Evolutionary conservation across 2,888 invertebrate species (phyloP), one percentile per base, ranked within the genome.

Genomic region (Drosophila histrio): DNA sequence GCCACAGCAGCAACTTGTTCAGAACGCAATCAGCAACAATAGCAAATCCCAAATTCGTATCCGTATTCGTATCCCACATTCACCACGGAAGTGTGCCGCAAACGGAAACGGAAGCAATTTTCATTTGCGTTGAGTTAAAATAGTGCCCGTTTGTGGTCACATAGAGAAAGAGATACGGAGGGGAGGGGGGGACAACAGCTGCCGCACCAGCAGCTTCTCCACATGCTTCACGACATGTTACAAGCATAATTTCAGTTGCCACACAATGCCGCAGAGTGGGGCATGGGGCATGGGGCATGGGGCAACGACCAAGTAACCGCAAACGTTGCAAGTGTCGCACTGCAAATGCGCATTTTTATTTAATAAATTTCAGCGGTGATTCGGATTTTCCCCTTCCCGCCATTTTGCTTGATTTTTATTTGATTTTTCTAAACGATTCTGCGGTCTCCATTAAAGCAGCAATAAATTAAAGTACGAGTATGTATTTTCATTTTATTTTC

Each of bases 101-200:
- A 69, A 67, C 82, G 79, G 79, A 89, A 88, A 59, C 87, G 87
- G 87, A 89, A 88, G 82, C 80, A 87, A 88, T 87, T 87, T 88
- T 84, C 89, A 81, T 88, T 77, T 87, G 79, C 76, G 85, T 77
- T 72, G 70, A 84, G 74, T 73, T 83, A 64, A 68, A 79, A 79
- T 77, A 75, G 74, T 64, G 71, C 75, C 78, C 64, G 60, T 61
- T 72, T 72, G 75, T 57, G 80, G 81, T 72, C 70, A 53, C 68
- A 58, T 47, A 32, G 22, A 13, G 21, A 21, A 5, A 28, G 22
- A 30, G 26, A 36, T 34, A 24, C 38, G 49, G 32, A 30, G 21
- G 30, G 8, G 21, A 15, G 36, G 6, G 4, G 6, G 39, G 2
- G 50, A 30, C 9, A 44, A 1, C 38, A 61, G 24, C 38, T 53